Conservation (phyloP, 23 tunicate genomes). For the Clavelina lepadiformis region DNA sequence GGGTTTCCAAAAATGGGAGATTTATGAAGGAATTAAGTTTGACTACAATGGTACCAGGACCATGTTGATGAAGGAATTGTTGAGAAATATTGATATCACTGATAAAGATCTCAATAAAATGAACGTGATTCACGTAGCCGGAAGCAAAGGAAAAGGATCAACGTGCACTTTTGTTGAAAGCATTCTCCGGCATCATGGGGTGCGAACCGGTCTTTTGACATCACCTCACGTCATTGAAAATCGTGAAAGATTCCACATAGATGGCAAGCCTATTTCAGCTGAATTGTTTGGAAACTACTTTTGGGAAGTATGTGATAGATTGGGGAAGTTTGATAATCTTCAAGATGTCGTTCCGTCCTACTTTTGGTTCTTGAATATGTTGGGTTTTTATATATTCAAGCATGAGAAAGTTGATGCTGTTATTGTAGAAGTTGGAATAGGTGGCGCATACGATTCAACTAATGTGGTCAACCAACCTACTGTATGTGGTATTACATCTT, state of each 20-base stretch:
- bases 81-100: conserved; percentile 35
- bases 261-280: conserved; percentile 69
- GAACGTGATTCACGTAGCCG: conserved; percentile 58
- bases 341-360: conserved; percentile 51
- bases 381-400: conserved; percentile 79
- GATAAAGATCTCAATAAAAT: conserved; percentile 42
- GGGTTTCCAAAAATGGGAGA: conserved; percentile 31
- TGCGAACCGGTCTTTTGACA: conserved; percentile 83
- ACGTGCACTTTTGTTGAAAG: conserved; percentile 92
- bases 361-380: conserved; percentile 61
- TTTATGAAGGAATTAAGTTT: conserved; percentile 7
- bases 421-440: conserved; percentile 93
- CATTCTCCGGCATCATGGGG: conserved; percentile 68
- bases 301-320: conserved; percentile 48
- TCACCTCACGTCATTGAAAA: conserved; percentile 92
- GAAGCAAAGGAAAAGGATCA: conserved; percentile 96
- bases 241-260: conserved; percentile 75
- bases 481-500: conserved; percentile 73
- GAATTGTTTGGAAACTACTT: conserved; percentile 65
- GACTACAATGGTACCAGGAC: conserved; percentile 37
- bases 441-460: conserved; percentile 87
- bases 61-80: conserved; percentile 49
- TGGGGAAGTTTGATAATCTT: conserved; percentile 26
- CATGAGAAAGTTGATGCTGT: conserved; percentile 72
- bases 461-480: conserved; percentile 55